Percentiles rank a stretch among this genome's conserved stretches.
Evolutionary conservation across 2,797 vertebrate species (phyloP).

Genomic region (Lagorchestes hirsutus): DNA sequence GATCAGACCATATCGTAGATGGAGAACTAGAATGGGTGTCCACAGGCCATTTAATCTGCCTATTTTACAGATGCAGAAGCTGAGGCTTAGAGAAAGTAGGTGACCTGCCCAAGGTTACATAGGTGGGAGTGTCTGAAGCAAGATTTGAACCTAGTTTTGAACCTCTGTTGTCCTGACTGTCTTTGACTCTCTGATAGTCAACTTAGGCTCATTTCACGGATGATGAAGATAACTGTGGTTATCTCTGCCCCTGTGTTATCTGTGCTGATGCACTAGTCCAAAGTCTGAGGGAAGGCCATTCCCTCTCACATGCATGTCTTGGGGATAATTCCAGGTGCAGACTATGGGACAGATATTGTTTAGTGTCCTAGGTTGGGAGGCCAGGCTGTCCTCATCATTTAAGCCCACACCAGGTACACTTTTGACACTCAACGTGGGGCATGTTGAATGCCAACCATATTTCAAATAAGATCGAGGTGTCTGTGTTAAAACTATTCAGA

Average conservation of each 20-base stretch:
- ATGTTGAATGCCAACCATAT: not conserved
- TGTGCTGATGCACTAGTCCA: not conserved
- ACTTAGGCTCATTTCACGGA: not conserved
- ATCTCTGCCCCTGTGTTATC: not conserved
- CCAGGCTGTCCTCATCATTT: slow-evolving; percentile 11
- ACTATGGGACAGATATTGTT: not conserved
- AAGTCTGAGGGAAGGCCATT: not conserved
- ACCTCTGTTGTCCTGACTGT: not conserved
- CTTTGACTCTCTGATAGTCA: not conserved
- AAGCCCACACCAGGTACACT: not conserved
- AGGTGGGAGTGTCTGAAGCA: not conserved
- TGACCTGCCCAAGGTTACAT: not conserved
- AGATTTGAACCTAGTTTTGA: not conserved
- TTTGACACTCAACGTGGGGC: not conserved
- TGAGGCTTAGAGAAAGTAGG: not conserved
- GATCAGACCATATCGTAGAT: not conserved
- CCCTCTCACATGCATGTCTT: not conserved
- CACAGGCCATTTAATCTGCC: not conserved
- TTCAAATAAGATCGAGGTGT: slow-evolving; percentile 10
- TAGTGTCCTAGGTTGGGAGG: not conserved
- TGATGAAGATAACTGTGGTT: not conserved
- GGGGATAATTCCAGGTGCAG: not conserved
- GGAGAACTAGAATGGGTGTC: not conserved
- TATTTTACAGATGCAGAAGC: not conserved
- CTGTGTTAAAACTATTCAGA: slow-evolving; percentile 8